phyloP scores from a whole-genome alignment of 2,888 invertebrate species.

The Cheilosia vulpina region DNA sequence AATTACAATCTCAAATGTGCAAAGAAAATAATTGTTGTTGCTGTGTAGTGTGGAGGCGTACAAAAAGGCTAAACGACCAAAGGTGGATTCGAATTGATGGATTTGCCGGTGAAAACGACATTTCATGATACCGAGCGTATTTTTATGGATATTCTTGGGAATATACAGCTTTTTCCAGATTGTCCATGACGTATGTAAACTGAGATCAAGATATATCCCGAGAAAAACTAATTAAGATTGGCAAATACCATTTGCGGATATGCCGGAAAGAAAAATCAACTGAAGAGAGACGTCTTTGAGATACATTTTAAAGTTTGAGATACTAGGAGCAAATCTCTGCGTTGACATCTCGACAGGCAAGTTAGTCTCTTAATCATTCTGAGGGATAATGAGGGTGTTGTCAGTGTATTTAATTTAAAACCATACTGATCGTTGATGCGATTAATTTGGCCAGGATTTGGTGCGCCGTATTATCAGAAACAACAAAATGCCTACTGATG shows the following conservation, averaged over 20 bases:
- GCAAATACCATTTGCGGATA: slow-evolving; percentile 11
- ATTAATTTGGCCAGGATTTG: too few relatives aligned
- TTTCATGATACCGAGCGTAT: slow-evolving; percentile 7
- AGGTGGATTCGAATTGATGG: slow-evolving; percentile 9
- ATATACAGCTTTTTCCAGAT: background rate
- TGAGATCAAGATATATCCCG: slow-evolving; percentile 22
- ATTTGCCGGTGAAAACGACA: slow-evolving; percentile 45
- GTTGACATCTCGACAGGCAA: too few relatives aligned
- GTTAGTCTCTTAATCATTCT: too few relatives aligned
- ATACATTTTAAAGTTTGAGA: too few relatives aligned
- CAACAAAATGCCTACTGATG: too few relatives aligned
- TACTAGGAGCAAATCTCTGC: too few relatives aligned
- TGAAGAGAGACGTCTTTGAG: too few relatives aligned
- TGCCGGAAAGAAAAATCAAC: background rate
- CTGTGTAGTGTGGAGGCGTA: too few relatives aligned
- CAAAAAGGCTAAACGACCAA: slow-evolving; percentile 7
- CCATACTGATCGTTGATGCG: too few relatives aligned
- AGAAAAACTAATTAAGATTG: slow-evolving; percentile 5
- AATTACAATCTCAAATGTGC: slow-evolving; percentile 30
- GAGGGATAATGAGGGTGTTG: too few relatives aligned
- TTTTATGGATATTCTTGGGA: slow-evolving; percentile 23
- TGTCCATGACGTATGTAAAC: background rate
- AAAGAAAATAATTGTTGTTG: slow-evolving; percentile 1
- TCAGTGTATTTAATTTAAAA: too few relatives aligned
- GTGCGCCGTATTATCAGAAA: too few relatives aligned